Evolutionary conservation across 2,888 invertebrate species (phyloP), one percentile per base, ranked within the genome.

Genomic region (Hofmannophila pseudospretella): DNA sequence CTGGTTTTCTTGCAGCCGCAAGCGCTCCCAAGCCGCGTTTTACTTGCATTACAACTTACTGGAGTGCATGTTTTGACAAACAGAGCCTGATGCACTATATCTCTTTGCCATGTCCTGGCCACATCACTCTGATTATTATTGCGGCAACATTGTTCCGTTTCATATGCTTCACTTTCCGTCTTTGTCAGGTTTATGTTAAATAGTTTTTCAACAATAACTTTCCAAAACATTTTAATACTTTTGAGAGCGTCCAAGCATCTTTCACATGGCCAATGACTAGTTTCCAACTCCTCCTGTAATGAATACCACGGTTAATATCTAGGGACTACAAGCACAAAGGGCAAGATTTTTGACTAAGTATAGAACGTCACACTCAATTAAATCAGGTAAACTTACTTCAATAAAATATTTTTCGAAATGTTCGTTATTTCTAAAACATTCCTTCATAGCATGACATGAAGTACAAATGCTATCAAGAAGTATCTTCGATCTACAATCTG

Each of bases 161-260:
- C 36, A 19, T 52, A 45, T 1, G 58, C 44, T 9, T 69, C 57
- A 32, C 36, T 45, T 9, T 69, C 57, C 32, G 36, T 45, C 44
- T 67, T 74, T 0, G 63, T 46, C 19, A 71, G 30, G 23, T 59
- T 66, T 2, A 80, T 45, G 34, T 68, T 54, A 27, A 84, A 78
- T 42, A 85, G 52, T 63, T 72, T 84, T 34, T 81, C 76, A 9
- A 73, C 34, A 4, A 86, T 67, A 12, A 85, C 63, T 57, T 68
- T 80, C 85, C 85, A 86, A 54, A 84, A 74, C 69, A 85, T 69
- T 58, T 79, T 84, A 26, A 86, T 66, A 34, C 67, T 73, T 60
- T 80, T 85, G n/a, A 86, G 50, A 16, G 77, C 75, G 22, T 74
- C 78, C 33, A 85, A 56, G 37, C 82, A 85, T 53, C 58, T 61